Conservation (phyloP, 2,113 vertebrate genomes). For the Podarcis raffonei region DNA sequence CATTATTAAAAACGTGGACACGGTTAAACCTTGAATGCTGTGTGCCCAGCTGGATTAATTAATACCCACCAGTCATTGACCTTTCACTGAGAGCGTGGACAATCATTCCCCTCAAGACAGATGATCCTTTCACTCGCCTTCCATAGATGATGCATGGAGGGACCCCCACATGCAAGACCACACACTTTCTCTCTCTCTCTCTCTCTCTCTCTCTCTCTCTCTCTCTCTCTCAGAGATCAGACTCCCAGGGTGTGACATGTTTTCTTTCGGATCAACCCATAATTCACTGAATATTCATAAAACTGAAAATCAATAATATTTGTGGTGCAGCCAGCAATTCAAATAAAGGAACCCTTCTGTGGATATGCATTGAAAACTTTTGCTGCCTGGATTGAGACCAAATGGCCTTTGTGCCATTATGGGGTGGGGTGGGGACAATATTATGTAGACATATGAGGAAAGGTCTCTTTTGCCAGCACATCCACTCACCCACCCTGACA, state of each 20-base stretch:
- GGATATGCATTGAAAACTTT: not conserved
- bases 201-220: no score
- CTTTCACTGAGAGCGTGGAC: slow-evolving; percentile 71
- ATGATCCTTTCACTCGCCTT: slow-evolving; percentile 66
- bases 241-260: not conserved
- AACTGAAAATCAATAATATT: not conserved
- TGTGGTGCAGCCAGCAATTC: not conserved
- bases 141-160: slow-evolving; percentile 55
- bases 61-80: slow-evolving; percentile 76
- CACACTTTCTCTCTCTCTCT: not conserved
- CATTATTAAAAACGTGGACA: slow-evolving; percentile 68
- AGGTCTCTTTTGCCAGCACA: not conserved
- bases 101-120: slow-evolving; percentile 70
- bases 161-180: slow-evolving; percentile 40
- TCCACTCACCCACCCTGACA: no score
- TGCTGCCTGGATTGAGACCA: slow-evolving; percentile 13
- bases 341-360: not conserved
- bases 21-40: slow-evolving; percentile 70
- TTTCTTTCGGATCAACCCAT: slow-evolving; percentile 31
- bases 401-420: not conserved
- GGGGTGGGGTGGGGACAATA: not conserved
- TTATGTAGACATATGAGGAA: not conserved
- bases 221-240: not conserved
- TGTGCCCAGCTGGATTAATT: slow-evolving; percentile 78
- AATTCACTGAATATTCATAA: slow-evolving; percentile 18